Base-by-base conservation (phyloP, 2,113 vertebrate genomes). In the Agapornis roseicollis region DNA sequence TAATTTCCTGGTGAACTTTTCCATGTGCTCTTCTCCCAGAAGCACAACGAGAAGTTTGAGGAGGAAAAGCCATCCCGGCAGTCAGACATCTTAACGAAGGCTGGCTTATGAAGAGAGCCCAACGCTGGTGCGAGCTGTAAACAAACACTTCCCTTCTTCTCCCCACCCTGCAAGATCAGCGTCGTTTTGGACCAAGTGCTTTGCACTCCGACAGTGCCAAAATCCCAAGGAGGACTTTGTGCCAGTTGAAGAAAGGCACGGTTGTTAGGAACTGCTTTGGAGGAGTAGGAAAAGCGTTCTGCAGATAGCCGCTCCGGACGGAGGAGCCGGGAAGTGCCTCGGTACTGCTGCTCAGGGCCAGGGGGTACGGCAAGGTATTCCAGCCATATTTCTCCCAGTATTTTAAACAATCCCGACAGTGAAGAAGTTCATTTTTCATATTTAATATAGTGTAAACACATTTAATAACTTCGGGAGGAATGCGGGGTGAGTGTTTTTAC, bases 401-500 rank as follows among this genome's bases (percentile, higher is more conserved):
- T 95, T 95, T 92, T 89, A 96, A 96, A 95, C 86, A 96, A 89
- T 63, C 77, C 73, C 50, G 33, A 68, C 2, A 6, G 88, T 18
- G 66, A 94, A 93, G 56, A 96, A 82, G 92, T 85, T 93, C 6
- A 89, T 96, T 96, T 97, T 94, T 97, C 96, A 92, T 97, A 96
- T 95, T 97, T 95, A 97, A 96, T 96, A 92, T 92, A 90, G 77
- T 94, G 83, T 93, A 96, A 97, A 97, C 92, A 96, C 86, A 96
- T 95, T 73, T 93, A 95, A 92, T 96, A 94, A 95, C 96, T 95
- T 66, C 25, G 50, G 44, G 56, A 94, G 88, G 92, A 96, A 97
- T 90, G 95, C 0, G 5, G 94, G 73, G 77, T 56, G 93, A 93
- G 72, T 63, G 93, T 94, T 96, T 92, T 87, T 90, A 81, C 84